Evolutionary conservation across 2,113 vertebrate genomes (phyloP), one percentile per base, ranked within the genome.

Genomic region (Monarcha castaneiventris): DNA sequence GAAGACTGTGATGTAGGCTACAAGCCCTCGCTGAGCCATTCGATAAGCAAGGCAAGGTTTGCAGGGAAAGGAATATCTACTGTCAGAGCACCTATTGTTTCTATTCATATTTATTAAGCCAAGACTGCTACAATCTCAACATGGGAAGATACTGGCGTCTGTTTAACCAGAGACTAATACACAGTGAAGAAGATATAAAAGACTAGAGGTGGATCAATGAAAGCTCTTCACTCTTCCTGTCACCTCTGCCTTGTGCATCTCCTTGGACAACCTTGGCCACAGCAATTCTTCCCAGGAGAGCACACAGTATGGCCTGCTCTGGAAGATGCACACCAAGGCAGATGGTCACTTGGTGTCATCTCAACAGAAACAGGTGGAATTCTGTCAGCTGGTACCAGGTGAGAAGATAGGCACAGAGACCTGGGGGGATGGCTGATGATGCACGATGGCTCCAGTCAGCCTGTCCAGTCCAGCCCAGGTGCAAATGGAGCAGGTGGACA

Each of bases 31-130:
- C 66, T 32, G 59, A 87, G 27, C 35, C 72, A 33, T 32, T 67
- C 68, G 39, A 10, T 30, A 43, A 68, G 62, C 51, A 76, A 84
- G 68, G 75, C 46, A 66, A 80, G 48, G 21, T 43, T 67, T 59
- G 56, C 19, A 62, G 39, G 56, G 39, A 86, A 92, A 96, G 72
- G 63, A 93, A 48, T 39, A 44, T 63, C 89, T 96, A 6, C 27
- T 67, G 33, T 61, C 64, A 90, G 69, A 77, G 41, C 72, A 95
- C 26, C 94, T 93, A 43, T 58, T 77, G 51, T 80, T 95, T 94
- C 79, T 77, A 87, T 37, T 87, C 8, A 15, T 81, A 49, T 97
- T 96, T 96, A 95, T 96, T 97, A 64, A 87, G 83, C 48, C 69
- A 67, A 81, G 88, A 90, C 63, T 0, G 0, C 86, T 76, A 95